Evolutionary conservation across 2,888 invertebrate genomes (phyloP).

Genomic region (Melitaea athalia): DNA sequence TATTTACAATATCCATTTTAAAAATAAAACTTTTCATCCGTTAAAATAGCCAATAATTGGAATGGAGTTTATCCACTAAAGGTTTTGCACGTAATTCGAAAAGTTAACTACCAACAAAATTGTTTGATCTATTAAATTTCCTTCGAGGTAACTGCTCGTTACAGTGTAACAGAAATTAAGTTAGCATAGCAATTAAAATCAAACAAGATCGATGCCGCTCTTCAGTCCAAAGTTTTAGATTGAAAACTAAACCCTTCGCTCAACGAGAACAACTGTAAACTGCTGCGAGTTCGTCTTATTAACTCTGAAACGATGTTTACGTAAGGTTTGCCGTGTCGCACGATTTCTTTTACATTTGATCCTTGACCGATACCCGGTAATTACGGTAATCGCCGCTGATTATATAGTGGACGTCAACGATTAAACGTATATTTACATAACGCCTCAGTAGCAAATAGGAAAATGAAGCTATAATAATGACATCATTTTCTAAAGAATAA

Average conservation of each 20-base stretch:
- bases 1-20: neutral
- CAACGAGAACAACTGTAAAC: conserved; percentile 14
- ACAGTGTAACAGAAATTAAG: conserved; percentile 33
- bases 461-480: conserved; percentile 19
- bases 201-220: conserved; percentile 35
- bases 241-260: conserved; percentile 39
- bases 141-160: conserved; percentile 19
- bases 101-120: conserved; percentile 12
- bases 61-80: conserved; percentile 16
- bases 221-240: conserved; percentile 39
- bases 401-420: conserved; percentile 31
- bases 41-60: conserved; percentile 12
- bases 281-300: conserved; percentile 21
- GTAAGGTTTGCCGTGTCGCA: conserved; percentile 57
- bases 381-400: conserved; percentile 51
- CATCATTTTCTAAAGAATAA: conserved; percentile 11
- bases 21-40: neutral
- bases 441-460: conserved; percentile 16
- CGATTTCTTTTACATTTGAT: conserved; percentile 62
- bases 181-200: conserved; percentile 37
- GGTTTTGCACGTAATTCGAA: conserved; percentile 14
- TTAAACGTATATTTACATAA: conserved; percentile 28
- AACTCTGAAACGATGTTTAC: conserved; percentile 23
- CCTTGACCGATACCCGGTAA: conserved; percentile 71
- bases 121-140: conserved; percentile 28